Evolutionary conservation across 2,113 vertebrate genomes (phyloP).

Genomic region (western clawed frog (Xenopus tropicalis)): UCB_Xtro_10.0 CM004448.2:80961001-80961500

Average conservation of each 20-base stretch:
- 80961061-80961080: neutral
- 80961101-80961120: neutral
- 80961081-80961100: neutral
- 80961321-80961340: neutral
- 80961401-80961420: no score
- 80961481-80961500: no score
- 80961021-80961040: no score
- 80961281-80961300: constrained; percentile 4
- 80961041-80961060: no score
- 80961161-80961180: constrained; percentile 8
- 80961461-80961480: no score
- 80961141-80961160: constrained; percentile 8
- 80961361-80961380: neutral
- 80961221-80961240: constrained; percentile 9
- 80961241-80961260: neutral
- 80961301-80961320: neutral
- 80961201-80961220: constrained; percentile 20
- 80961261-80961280: constrained; percentile 12
- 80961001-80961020: no score
- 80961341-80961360: neutral
- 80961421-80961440: no score
- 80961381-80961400: no score
- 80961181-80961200: neutral
- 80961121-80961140: neutral
- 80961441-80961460: no score